Base-by-base conservation (phyloP, 1,140 invertebrate species). In the Papilio machaon region DNA sequence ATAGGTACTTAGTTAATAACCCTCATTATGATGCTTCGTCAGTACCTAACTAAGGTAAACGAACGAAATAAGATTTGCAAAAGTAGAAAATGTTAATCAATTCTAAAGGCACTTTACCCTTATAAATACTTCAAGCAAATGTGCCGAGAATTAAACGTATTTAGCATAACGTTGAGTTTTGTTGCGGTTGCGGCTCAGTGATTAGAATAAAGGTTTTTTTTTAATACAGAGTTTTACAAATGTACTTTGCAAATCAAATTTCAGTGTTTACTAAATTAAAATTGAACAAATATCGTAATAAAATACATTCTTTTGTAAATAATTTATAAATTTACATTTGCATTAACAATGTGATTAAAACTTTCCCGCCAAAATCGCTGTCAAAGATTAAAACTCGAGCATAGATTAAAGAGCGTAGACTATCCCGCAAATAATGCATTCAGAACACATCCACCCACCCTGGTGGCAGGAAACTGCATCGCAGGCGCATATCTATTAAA, bases 381-480 rank as follows among this genome's bases (percentile, higher is more conserved):
- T 15, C 60, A 64, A 64, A 30, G 19, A 64, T 23, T 30, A 30
- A 75, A 75, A 58, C 4, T 46, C 47, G 47, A 70, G 17, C 67
- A 80, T 23, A 76, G 74, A 76, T 76, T 76, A 76, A 76, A 54
- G 10, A 52, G 19, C 47, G 19, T 47, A 76, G 74, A 76, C 46
- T 35, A 54, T 76, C 19, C 38, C 35, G 38, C 46, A 19, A 17
- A 75, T 76, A 76, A 76, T 35, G 74, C 46, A 84, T 84, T 84
- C 83, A 77, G n/a, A 38, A n/a, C 80, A 82, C 84, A 82, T 77
- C 73, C 82, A 30, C 74, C 82, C 82, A 77, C 81, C 80, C 81
- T 79, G 73, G 23, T 35, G 80, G 84, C 84, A 85, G 84, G 84
- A 85, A 85, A 82, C 83, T 54, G 76, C 76, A 80, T 77, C 82